These are phyloP conservation scores for Pristionchus fissidentatus DNA, from an alignment of 2,888 invertebrate genomes.

Conservation along the genomic window DNA sequence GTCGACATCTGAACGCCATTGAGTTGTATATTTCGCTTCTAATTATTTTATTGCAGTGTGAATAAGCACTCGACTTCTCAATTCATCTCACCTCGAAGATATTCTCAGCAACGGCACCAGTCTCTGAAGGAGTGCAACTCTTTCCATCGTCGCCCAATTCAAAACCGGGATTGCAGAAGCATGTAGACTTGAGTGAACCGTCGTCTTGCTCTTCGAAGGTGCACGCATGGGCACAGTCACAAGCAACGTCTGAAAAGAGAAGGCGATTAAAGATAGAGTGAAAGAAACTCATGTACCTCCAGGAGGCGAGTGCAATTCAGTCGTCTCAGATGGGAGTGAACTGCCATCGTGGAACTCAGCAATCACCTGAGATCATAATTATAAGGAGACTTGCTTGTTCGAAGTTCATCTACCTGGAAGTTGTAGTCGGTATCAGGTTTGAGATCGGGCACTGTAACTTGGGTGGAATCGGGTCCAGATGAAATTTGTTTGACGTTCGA, in stretches of 20 bases:
- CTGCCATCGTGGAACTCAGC: constrained; percentile 71
- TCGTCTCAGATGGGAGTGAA: constrained; percentile 63
- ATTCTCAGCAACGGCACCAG: constrained; percentile 32
- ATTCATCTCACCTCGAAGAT: constrained; percentile 18
- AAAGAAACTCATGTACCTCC: constrained; percentile 57
- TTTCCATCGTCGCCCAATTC: constrained; percentile 65
- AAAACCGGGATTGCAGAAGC: constrained; percentile 72
- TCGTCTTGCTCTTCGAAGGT: constrained; percentile 62
- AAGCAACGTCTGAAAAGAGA: constrained; percentile 64
- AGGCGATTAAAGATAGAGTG: background rate
- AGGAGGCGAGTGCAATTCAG: constrained; percentile 67
- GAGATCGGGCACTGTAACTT: constrained; percentile 62
- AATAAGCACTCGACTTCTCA: background rate
- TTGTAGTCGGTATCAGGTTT: constrained; percentile 71
- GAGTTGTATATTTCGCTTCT: too few relatives aligned
- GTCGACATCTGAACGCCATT: constrained; percentile 40
- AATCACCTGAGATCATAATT: constrained; percentile 52
- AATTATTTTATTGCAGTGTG: background rate
- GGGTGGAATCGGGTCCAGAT: constrained; percentile 29
- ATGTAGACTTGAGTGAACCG: constrained; percentile 58
- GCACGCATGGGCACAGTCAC: constrained; percentile 74
- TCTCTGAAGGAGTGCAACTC: constrained; percentile 57
- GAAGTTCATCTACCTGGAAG: constrained; percentile 61
- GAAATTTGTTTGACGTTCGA: constrained; percentile 50
- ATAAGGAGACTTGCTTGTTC: too few relatives aligned